phyloP scores from a whole-genome alignment of 2,113 vertebrate genomes.

The Typhlomys cinereus region DNA sequence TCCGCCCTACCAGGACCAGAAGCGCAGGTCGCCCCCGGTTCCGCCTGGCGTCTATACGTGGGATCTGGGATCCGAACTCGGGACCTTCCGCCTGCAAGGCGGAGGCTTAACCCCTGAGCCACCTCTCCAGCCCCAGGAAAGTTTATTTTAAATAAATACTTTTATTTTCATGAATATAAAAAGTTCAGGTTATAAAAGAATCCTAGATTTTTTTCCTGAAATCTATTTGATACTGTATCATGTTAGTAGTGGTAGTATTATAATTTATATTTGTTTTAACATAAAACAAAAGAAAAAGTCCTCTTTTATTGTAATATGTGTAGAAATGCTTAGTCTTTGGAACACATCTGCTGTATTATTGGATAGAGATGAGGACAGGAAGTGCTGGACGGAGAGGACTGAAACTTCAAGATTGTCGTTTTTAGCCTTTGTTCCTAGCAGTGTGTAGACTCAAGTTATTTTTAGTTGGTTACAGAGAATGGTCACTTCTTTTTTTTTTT shows the following conservation, averaged over 20 bases:
- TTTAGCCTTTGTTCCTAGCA: slow-evolving; percentile 18
- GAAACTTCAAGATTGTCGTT: slow-evolving; percentile 54
- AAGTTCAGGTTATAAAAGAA: neutral
- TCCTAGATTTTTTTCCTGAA: slow-evolving; percentile 7
- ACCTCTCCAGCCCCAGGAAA: neutral
- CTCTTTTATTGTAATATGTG: neutral
- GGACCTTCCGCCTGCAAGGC: neutral
- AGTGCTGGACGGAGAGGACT: slow-evolving; percentile 15
- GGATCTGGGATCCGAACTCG: neutral
- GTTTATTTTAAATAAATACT: slow-evolving; percentile 9
- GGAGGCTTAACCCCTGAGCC: neutral
- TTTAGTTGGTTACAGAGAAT: neutral
- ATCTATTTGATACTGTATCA: slow-evolving; percentile 9
- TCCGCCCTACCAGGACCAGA: too few relatives aligned
- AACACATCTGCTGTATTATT: neutral
- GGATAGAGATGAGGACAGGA: neutral
- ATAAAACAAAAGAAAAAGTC: neutral
- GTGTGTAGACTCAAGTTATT: neutral
- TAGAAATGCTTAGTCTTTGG: neutral
- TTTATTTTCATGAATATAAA: slow-evolving; percentile 31
- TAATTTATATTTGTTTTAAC: slow-evolving; percentile 9
- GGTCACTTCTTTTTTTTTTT: too few relatives aligned
- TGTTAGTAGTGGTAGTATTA: neutral
- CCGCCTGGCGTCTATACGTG: too few relatives aligned
- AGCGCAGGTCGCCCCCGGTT: neutral